Evolutionary conservation across 1,140 invertebrate species (phyloP).

Genomic region (Nebria ingens): DNA sequence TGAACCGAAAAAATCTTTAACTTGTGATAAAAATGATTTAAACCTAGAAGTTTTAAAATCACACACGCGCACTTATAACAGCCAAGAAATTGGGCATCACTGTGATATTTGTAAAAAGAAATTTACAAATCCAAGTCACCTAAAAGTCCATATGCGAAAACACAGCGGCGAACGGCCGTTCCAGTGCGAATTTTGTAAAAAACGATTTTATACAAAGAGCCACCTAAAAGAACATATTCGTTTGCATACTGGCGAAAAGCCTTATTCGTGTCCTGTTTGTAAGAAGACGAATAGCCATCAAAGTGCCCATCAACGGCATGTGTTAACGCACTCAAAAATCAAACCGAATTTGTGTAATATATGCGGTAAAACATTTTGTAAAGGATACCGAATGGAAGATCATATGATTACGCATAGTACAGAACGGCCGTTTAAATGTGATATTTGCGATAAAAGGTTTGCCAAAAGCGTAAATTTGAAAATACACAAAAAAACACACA

Average conservation of each 20-base stretch:
- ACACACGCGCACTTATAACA: constrained; percentile 34
- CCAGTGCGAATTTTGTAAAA: constrained; percentile 40
- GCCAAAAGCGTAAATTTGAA: background rate
- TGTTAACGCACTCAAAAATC: constrained; percentile 1
- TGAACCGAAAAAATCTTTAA: background rate
- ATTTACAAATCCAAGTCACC: constrained; percentile 30
- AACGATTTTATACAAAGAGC: constrained; percentile 58
- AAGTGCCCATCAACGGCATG: background rate
- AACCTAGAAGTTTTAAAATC: background rate
- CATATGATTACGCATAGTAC: constrained; percentile 23
- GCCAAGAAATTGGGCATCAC: constrained; percentile 33
- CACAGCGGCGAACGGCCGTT: constrained; percentile 49
- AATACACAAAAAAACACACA: constrained; percentile 41
- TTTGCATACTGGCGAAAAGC: constrained; percentile 49
- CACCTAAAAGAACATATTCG: constrained; percentile 46
- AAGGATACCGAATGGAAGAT: constrained; percentile 6
- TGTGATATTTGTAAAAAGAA: constrained; percentile 36
- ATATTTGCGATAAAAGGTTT: constrained; percentile 26
- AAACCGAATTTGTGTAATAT: constrained; percentile 5
- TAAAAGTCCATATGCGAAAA: constrained; percentile 42
- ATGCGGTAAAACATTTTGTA: constrained; percentile 6
- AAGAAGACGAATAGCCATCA: constrained; percentile 36
- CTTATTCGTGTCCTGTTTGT: constrained; percentile 45
- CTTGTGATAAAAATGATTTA: background rate
- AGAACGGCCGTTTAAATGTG: constrained; percentile 23